These are phyloP conservation scores for Pardosa pseudoannulata DNA, from an alignment of 2,888 invertebrate species.

Conservation along the genomic window DNA sequence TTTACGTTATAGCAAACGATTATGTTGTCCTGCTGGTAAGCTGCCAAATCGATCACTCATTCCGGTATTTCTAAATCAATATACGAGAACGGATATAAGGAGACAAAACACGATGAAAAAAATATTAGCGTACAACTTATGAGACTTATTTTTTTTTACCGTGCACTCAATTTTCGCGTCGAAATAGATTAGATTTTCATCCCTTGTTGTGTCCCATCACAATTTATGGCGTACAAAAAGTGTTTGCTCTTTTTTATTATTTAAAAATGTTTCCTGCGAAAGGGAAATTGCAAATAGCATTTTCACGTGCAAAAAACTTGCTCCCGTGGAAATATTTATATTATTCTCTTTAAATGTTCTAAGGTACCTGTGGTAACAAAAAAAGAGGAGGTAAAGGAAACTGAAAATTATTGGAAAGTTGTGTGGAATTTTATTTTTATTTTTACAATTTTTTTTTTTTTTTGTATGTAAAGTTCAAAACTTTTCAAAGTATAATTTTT, in stretches of 20 bases:
- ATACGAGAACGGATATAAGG: conserved; percentile 8
- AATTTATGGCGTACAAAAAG: not conserved
- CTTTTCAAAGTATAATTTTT: no score
- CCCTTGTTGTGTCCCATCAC: not conserved
- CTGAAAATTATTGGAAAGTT: no score
- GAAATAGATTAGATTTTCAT: conserved; percentile 44
- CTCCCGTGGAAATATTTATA: no score
- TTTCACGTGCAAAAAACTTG: no score
- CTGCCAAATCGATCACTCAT: conserved; percentile 8
- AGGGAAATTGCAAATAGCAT: not conserved
- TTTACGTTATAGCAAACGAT: not conserved
- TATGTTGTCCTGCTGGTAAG: not conserved
- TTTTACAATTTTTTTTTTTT: no score
- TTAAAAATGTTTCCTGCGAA: not conserved
- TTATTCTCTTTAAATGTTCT: no score
- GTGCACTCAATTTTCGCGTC: conserved; percentile 20
- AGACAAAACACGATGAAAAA: conserved; percentile 30
- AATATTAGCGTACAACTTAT: conserved; percentile 39
- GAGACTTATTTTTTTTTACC: conserved; percentile 25
- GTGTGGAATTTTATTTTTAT: no score
- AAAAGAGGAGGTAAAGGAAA: no score
- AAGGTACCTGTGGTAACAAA: no score
- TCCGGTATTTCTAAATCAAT: conserved; percentile 32
- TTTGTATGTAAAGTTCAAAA: no score
- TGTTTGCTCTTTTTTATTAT: not conserved